Evolutionary conservation across 2,113 vertebrate genomes (phyloP).

Genomic region (Morone saxatilis): DNA sequence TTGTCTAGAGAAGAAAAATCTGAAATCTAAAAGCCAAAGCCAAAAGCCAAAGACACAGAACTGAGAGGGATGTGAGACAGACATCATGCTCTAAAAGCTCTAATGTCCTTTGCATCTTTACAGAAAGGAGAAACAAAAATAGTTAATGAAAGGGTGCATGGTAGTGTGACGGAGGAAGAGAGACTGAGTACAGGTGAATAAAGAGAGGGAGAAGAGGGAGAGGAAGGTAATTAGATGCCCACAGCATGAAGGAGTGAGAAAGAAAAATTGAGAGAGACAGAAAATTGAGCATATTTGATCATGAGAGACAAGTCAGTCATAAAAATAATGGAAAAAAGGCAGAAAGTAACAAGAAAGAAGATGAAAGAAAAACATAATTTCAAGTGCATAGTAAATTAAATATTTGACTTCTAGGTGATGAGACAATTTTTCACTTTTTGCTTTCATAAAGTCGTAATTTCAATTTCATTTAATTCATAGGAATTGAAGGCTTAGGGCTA

Average conservation of each 20-base stretch:
- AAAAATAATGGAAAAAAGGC: too few relatives aligned
- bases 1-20: not conserved
- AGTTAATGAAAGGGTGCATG: not conserved
- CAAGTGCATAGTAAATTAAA: not conserved
- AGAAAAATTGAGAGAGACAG: not conserved
- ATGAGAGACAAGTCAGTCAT: too few relatives aligned
- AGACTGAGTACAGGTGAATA: not conserved
- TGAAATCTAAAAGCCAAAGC: too few relatives aligned
- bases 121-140: slow-evolving; percentile 5
- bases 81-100: not conserved
- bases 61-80: not conserved
- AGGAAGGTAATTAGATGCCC: not conserved
- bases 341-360: too few relatives aligned
- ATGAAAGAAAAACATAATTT: too few relatives aligned
- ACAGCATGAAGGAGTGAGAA: not conserved
- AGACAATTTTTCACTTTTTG: not conserved
- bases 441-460: not conserved
- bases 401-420: not conserved
- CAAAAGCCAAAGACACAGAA: too few relatives aligned
- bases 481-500: not conserved
- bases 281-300: not conserved
- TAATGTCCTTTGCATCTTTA: not conserved
- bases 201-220: not conserved
- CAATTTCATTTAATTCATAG: not conserved
- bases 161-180: not conserved